Conservation (phyloP, 2,113 vertebrate species). For the Equus przewalskii region DNA sequence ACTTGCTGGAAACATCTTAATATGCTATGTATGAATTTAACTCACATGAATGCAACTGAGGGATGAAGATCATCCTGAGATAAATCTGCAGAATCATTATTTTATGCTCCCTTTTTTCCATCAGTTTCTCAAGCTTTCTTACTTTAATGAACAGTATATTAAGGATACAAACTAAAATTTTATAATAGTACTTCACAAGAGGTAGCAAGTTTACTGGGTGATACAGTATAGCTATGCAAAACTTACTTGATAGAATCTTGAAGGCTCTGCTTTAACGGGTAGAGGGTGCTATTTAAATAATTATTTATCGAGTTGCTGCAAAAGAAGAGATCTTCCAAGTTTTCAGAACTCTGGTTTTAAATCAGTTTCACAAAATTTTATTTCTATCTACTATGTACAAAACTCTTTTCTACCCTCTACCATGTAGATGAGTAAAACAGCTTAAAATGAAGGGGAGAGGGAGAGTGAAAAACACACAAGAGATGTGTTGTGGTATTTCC, state of each 20-base stretch:
- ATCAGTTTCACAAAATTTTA: neutral
- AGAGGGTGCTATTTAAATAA: neutral
- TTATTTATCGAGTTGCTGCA: neutral
- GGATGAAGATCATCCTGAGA: neutral
- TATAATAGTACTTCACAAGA: neutral
- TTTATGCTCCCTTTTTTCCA: neutral
- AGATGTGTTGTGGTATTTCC: neutral
- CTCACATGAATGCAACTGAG: neutral
- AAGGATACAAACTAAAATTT: neutral
- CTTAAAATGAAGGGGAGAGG: neutral
- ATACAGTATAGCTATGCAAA: neutral
- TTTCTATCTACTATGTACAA: neutral
- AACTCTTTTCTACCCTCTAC: neutral
- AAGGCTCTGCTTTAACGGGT: neutral
- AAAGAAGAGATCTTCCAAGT: neutral
- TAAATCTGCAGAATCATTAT: neutral
- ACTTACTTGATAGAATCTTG: neutral
- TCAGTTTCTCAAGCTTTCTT: neutral
- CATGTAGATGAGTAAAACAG: neutral
- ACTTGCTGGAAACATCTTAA: neutral
- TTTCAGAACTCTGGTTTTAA: neutral
- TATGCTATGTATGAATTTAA: neutral
- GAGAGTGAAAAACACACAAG: neutral
- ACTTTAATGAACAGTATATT: neutral
- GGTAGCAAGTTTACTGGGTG: neutral